Base-by-base conservation (phyloP, 2,888 invertebrate species). In the Eupithecia subumbrata region DNA sequence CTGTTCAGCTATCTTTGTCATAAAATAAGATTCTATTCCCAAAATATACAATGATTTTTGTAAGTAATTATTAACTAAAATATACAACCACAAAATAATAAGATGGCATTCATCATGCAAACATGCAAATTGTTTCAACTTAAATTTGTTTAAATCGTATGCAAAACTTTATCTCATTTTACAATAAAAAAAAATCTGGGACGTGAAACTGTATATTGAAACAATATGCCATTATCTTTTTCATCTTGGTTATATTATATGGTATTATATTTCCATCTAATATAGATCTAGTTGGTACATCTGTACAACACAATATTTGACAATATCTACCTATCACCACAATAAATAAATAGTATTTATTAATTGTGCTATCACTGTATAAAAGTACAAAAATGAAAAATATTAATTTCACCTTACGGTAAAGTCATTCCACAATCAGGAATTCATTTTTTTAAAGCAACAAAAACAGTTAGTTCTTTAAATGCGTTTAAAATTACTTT, bases 321-420 rank as follows among this genome's bases (percentile, higher is more conserved):
- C 8, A 64, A 30, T 1, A 63, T 14, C 9, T 40, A 67, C n/a
- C 52, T 52, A 56, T 9, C 5, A 37, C 37, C 7, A 2, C 34
- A 4, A 5, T 34, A 34, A n/a, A n/a, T n/a, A n/a, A n/a, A n/a
- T n/a, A n/a, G n/a, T n/a, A n/a, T n/a, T n/a, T n/a, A n/a, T n/a
- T n/a, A n/a, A n/a, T n/a, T n/a, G n/a, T n/a, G n/a, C n/a, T n/a
- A n/a, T n/a, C 18, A 48, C 16, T 66, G 66, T 67, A 67, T 67
- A 67, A 67, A 67, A 67, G 66, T 67, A 67, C 34, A 67, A 67
- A 67, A 67, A 67, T 37, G n/a, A 37, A 12, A 67, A n/a, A 37
- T 67, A 22, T 18, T 37, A 12, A 67, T 37, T 37, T 37, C 22
- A 40, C 37, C 9, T 40, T 67, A 40, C 11, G 11, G 22, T 40